These are phyloP conservation scores for Amniataba percoides DNA, from an alignment of 2,797 vertebrate genomes.

Conservation along the genomic window DNA sequence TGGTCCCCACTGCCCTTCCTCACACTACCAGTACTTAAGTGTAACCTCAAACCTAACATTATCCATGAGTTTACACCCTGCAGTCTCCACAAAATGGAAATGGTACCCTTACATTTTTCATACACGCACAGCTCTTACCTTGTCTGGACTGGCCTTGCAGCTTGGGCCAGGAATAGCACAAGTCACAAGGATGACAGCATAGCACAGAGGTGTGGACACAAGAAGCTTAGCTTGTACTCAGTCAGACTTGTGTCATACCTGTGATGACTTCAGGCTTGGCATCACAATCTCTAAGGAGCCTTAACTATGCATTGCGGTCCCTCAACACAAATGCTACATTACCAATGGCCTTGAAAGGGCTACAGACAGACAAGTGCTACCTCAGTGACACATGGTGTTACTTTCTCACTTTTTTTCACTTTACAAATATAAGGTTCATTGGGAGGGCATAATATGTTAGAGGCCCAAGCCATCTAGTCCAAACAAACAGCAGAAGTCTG, in stretches of 20 bases:
- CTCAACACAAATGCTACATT: background rate
- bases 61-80: slow-evolving; percentile 24
- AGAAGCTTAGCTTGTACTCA: background rate
- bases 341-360: background rate
- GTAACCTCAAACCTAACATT: too few relatives aligned
- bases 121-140: slow-evolving; percentile 16
- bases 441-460: background rate
- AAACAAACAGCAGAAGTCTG: background rate
- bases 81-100: slow-evolving; percentile 43
- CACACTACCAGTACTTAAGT: slow-evolving; percentile 7
- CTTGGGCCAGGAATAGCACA: slow-evolving; percentile 33
- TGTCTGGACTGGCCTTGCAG: background rate
- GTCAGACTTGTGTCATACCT: background rate
- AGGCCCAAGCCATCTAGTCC: background rate
- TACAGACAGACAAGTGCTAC: slow-evolving; percentile 10
- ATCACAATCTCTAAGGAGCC: background rate
- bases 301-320: background rate
- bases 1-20: slow-evolving; percentile 8
- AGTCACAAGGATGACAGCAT: slow-evolving; percentile 7
- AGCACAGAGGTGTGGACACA: background rate
- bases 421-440: slow-evolving; percentile 15
- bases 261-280: slow-evolving; percentile 4
- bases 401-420: slow-evolving; percentile 6
- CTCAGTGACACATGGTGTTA: slow-evolving; percentile 9
- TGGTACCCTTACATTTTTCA: slow-evolving; percentile 50